A percentile compares a stretch with the other conserved stretches of the same genome.
These are phyloP conservation scores for Laupala kohalensis DNA, from an alignment of 1,140 invertebrate genomes.

Conservation along the genomic window DNA sequence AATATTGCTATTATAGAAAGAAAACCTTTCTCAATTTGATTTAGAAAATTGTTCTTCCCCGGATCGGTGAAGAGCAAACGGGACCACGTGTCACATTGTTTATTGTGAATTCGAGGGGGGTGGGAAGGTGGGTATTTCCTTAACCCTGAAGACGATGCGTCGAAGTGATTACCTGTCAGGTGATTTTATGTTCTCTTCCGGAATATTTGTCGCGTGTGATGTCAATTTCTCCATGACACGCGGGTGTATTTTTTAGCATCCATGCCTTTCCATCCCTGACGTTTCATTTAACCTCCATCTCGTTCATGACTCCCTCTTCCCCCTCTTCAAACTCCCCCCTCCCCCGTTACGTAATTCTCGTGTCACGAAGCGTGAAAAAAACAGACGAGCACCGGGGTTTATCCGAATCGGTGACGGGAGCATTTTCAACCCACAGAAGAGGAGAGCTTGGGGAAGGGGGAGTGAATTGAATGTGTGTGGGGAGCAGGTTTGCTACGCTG, in stretches of 20 bases:
- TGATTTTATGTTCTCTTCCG: background rate
- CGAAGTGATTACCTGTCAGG: background rate
- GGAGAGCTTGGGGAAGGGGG: no score
- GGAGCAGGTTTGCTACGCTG: background rate
- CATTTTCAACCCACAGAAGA: no score
- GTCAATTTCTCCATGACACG: no score
- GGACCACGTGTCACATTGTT: no score
- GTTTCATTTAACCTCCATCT: background rate
- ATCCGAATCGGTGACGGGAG: background rate
- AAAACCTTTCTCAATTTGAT: background rate
- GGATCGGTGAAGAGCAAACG: no score
- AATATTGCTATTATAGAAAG: no score
- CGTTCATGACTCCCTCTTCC: background rate
- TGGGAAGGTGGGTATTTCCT: no score
- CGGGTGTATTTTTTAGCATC: no score
- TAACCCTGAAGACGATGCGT: background rate
- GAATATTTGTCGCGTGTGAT: no score
- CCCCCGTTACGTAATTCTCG: background rate
- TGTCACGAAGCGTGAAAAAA: background rate
- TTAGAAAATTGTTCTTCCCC: no score
- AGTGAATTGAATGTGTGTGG: background rate
- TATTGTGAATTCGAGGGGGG: no score
- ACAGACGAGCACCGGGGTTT: background rate
- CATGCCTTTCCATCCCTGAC: background rate
- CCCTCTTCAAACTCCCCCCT: background rate